Evolutionary conservation across 2,797 vertebrate species (phyloP).

Genomic region (Megalops cyprinoides): DNA sequence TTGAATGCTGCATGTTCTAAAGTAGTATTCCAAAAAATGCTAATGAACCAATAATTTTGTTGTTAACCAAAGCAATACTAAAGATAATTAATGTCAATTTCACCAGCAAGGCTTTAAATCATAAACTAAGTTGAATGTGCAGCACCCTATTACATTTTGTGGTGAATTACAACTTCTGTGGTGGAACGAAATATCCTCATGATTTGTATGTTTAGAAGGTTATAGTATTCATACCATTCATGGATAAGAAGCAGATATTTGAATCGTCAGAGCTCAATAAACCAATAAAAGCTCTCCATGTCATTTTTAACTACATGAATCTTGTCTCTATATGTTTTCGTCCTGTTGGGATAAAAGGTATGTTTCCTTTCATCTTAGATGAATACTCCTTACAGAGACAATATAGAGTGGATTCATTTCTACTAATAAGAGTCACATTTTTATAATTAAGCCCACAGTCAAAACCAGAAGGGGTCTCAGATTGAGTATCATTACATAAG

Average conservation of each 20-base stretch:
- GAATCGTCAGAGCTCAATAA: neutral
- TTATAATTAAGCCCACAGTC: constrained; percentile 1
- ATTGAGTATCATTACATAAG: constrained; percentile 12
- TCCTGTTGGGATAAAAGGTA: neutral
- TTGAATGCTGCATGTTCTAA: neutral
- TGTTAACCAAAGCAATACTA: neutral
- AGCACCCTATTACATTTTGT: neutral
- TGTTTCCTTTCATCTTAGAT: neutral
- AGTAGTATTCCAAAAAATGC: constrained; percentile 15
- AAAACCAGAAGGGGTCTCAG: neutral
- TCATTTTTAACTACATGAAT: no score
- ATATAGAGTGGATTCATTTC: neutral
- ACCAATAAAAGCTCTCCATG: neutral
- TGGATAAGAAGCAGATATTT: neutral
- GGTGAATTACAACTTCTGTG: neutral
- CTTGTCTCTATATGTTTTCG: neutral
- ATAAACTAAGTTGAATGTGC: neutral
- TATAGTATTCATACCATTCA: constrained; percentile 12
- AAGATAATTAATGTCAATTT: constrained; percentile 16
- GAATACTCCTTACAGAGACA: neutral
- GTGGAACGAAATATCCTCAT: constrained; percentile 10
- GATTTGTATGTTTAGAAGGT: constrained; percentile 22
- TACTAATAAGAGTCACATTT: neutral
- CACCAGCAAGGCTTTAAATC: neutral
- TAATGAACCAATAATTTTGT: constrained; percentile 3